phyloP scores from a whole-genome alignment of 2,888 invertebrate species.

The Amaurobius ferox region DNA sequence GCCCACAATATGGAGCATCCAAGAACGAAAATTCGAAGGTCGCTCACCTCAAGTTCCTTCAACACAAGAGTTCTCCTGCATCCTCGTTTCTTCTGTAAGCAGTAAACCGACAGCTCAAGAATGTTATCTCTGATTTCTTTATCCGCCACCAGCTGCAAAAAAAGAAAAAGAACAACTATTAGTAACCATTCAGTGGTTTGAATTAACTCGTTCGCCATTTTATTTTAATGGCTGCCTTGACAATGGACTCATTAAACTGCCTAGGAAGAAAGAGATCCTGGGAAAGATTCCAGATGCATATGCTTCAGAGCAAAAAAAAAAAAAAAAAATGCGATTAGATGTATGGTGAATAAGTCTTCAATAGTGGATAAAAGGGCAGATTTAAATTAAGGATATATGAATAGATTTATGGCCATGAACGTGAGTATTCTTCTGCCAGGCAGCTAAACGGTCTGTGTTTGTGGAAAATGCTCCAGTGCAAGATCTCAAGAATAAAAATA shows the following conservation, averaged over 20 bases:
- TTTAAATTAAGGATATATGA: neutral
- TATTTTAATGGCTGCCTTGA: neutral
- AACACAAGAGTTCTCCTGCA: constrained; percentile 58
- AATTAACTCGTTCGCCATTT: neutral
- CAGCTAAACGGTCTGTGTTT: no score
- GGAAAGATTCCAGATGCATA: neutral
- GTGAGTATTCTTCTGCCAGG: neutral
- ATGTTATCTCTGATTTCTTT: constrained; percentile 62
- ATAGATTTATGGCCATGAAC: neutral
- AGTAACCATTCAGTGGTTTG: neutral
- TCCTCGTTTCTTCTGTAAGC: constrained; percentile 67
- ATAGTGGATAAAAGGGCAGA: neutral
- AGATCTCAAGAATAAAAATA: no score
- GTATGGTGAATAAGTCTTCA: neutral
- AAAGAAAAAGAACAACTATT: neutral
- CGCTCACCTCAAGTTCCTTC: constrained; percentile 67
- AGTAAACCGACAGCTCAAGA: constrained; percentile 53
- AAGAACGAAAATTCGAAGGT: constrained; percentile 3
- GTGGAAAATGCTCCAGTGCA: no score
- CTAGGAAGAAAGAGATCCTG: constrained; percentile 35
- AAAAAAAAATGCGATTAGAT: neutral
- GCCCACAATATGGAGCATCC: neutral
- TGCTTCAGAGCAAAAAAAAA: neutral
- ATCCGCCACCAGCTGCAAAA: constrained; percentile 49
- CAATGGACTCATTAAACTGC: constrained; percentile 23